phyloP scores from a whole-genome alignment of 2,888 invertebrate species.

The Cyrtodaria siliqua region DNA sequence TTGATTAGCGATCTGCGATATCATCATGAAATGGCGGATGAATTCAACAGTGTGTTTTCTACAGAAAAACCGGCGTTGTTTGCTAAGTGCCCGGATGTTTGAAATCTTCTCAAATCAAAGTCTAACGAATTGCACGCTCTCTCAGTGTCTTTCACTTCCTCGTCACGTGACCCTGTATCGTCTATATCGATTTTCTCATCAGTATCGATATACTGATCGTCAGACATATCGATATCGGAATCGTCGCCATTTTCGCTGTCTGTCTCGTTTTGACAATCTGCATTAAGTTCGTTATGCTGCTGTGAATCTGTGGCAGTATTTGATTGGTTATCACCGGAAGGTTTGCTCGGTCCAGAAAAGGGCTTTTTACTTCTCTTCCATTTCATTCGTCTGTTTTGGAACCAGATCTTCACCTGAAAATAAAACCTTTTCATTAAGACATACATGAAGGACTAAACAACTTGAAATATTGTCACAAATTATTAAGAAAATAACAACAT shows the following conservation, averaged over 20 bases:
- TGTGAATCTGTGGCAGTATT: slow-evolving; percentile 22
- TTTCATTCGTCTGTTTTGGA: slow-evolving; percentile 99
- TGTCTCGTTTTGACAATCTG: slow-evolving; percentile 54
- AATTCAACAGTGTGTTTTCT: slow-evolving; percentile 32
- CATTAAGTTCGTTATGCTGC: slow-evolving; percentile 56
- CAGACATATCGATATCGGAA: slow-evolving; percentile 62
- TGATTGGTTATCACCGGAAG: slow-evolving; percentile 12
- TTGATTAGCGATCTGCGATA: no score
- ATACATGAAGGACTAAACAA: no score
- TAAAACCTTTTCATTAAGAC: no score
- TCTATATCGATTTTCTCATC: slow-evolving; percentile 47
- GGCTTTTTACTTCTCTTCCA: slow-evolving; percentile 99
- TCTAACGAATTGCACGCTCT: slow-evolving; percentile 60
- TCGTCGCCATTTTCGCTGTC: slow-evolving; percentile 14
- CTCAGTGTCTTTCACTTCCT: slow-evolving; percentile 53
- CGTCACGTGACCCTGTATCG: slow-evolving; percentile 43
- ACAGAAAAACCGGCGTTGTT: slow-evolving; percentile 33
- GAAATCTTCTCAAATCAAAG: slow-evolving; percentile 40
- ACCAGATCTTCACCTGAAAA: slow-evolving; percentile 97
- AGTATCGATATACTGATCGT: slow-evolving; percentile 50
- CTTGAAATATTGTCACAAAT: no score
- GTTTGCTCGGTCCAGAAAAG: slow-evolving; percentile 87
- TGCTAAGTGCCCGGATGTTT: slow-evolving; percentile 24
- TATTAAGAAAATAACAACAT: no score
- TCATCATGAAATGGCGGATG: slow-evolving; percentile 47